These are phyloP conservation scores for Odobenus rosmarus DNA, from an alignment of 2,113 vertebrate genomes.

Conservation along the genomic window DNA sequence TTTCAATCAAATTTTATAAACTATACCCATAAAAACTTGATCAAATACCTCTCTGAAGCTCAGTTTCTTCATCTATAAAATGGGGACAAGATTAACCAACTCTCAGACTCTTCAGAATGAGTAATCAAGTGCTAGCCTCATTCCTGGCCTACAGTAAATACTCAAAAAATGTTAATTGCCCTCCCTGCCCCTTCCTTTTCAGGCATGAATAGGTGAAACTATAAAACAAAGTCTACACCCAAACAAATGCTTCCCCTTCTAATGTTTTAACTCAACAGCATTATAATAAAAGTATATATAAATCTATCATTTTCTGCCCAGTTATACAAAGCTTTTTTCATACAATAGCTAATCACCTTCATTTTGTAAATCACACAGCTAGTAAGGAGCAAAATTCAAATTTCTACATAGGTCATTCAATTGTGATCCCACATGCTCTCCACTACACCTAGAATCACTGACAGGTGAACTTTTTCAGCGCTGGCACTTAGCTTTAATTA, in stretches of 20 bases:
- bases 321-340: neutral
- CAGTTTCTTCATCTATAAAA: neutral
- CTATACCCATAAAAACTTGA: neutral
- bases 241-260: neutral
- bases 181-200: neutral
- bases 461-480: neutral
- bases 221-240: neutral
- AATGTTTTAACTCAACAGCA: neutral
- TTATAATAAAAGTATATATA: neutral
- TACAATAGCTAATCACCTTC: neutral
- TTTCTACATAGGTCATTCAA: neutral
- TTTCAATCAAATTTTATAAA: neutral
- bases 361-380: neutral
- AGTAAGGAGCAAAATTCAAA: neutral
- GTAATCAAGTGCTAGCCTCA: neutral
- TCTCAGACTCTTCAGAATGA: neutral
- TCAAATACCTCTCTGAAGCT: neutral
- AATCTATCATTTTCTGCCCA: neutral
- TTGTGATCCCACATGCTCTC: neutral
- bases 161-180: neutral
- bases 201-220: neutral
- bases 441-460: neutral
- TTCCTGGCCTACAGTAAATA: neutral
- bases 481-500: neutral
- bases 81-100: neutral